A percentile compares a stretch with the other conserved stretches of the same genome.
Evolutionary conservation across 2,888 invertebrate species (phyloP).

Genomic region (Amorpha juglandis): DNA sequence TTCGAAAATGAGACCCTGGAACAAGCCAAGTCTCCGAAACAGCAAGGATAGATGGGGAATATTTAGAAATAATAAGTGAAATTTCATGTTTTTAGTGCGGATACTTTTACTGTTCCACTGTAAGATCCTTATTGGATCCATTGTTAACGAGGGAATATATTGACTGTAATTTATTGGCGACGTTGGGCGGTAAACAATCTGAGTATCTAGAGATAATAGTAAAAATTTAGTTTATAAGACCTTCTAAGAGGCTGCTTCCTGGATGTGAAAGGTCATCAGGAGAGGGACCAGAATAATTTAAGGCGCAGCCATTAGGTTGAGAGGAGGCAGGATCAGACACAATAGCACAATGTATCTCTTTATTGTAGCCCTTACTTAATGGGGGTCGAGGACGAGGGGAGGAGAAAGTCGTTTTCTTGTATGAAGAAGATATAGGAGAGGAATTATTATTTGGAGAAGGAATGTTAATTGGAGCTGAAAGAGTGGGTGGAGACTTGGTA

Average conservation of each 20-base stretch:
- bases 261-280: background rate
- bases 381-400: background rate
- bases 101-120: background rate
- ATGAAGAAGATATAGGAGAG: no score
- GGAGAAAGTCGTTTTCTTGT: no score
- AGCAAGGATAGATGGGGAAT: no score
- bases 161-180: background rate
- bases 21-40: no score
- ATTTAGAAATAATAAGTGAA: no score
- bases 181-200: conserved; percentile 20
- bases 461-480: no score
- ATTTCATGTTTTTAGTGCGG: background rate
- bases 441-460: no score
- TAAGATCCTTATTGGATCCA: background rate
- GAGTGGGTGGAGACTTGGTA: no score
- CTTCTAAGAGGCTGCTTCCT: background rate
- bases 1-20: no score
- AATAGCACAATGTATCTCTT: background rate
- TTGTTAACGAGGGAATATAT: background rate
- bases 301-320: conserved; percentile 4
- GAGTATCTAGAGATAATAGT: background rate
- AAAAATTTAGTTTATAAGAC: background rate
- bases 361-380: background rate
- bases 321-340: background rate
- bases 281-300: background rate